Base-by-base conservation (phyloP, 1,140 invertebrate genomes). In the Coelopa frigida region DNA sequence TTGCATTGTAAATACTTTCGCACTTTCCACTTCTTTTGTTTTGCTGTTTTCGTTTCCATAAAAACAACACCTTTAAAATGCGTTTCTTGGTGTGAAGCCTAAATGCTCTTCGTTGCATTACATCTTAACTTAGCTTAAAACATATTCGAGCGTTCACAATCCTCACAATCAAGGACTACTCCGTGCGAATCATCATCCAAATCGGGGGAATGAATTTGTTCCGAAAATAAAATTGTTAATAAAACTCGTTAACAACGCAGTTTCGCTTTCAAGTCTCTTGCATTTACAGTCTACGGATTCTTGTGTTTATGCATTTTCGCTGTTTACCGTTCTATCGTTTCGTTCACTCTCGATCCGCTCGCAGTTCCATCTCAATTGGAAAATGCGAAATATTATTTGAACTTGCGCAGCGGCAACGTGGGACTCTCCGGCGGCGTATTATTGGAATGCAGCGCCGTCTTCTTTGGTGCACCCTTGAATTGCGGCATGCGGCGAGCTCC, bases 381-480 rank as follows among this genome's bases (percentile, higher is more conserved):
- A 33, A 48, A 44, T 20, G 50, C 23, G 29, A 51, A 41, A 51
- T 40, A 46, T 55, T 66, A 68, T 57, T 68, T 68, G 27, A 68
- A 60, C 44, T 60, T 60, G 8, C 66, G 56, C 32, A 58, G 48
- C 3, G 67, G 63, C 45, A 69, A 54, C 33, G 72, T 70, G 4
- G 74, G 74, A 62, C 73, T 75, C 47, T 74, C 73, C 3, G 74
- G 74, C 5, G 73, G 73, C 27, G 73, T 73, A 27, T 52, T 54
- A 6, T 63, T 73, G 49, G 33, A n/a, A n/a, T 69, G 62, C 37
- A 59, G 48, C 2, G 60, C 58, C 31, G 57, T 57, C 50, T 70
- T 58, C 46, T 62, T 60, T 66, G 73, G 70, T 33, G 67, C 68
- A 43, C 53, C 59, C 53, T 75, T 75, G 35, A 75, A 70, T 32